Evolutionary conservation across 2,888 invertebrate genomes (phyloP).

Genomic region (Sympetrum striolatum): DNA sequence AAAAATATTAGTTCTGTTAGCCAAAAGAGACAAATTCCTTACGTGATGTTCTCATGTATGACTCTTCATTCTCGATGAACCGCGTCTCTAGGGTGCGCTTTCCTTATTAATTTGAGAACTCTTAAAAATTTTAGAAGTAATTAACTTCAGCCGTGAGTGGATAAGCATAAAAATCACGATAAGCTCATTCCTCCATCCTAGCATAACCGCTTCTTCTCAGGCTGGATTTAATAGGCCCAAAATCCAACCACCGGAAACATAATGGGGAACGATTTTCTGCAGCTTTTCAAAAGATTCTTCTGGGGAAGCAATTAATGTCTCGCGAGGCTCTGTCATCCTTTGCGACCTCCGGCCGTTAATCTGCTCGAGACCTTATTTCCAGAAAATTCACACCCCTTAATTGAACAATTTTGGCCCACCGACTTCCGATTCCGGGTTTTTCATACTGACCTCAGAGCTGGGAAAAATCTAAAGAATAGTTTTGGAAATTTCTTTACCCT

Average conservation of each 20-base stretch:
- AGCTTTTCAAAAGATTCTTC: constrained; percentile 4
- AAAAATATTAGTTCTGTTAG: no score
- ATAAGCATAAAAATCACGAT: background rate
- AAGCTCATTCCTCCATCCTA: background rate
- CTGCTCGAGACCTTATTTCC: background rate
- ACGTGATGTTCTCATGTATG: no score
- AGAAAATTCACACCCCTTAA: constrained; percentile 9
- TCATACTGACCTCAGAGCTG: background rate
- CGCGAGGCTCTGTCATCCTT: background rate
- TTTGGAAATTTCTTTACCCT: background rate
- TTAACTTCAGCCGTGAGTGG: background rate
- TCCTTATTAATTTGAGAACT: no score
- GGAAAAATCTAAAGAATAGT: background rate
- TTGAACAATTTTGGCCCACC: constrained; percentile 6
- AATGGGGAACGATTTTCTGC: constrained; percentile 4
- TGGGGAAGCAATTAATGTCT: constrained; percentile 2
- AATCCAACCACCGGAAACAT: background rate
- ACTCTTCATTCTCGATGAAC: no score
- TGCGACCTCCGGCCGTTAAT: background rate
- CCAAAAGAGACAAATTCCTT: no score
- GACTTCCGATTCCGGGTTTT: background rate
- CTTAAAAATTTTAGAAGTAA: no score
- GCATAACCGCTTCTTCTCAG: background rate
- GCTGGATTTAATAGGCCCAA: background rate
- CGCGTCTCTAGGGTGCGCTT: no score